phyloP scores from a whole-genome alignment of 2,888 invertebrate genomes.

The Ophion ellenae region DNA sequence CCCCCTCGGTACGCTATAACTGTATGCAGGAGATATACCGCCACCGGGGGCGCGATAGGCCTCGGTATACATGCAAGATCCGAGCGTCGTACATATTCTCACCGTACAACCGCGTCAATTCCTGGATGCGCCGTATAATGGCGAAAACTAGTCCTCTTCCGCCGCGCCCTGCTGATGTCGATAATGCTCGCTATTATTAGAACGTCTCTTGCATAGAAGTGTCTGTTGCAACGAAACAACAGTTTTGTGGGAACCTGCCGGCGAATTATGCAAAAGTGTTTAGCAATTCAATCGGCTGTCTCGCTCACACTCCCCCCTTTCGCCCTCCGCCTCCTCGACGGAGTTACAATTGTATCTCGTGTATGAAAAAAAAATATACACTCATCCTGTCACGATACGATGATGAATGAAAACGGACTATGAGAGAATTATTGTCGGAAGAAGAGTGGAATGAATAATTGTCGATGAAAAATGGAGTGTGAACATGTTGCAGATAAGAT shows the following conservation, averaged over 20 bases:
- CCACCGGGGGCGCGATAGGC: conserved; percentile 70
- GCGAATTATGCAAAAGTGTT: not conserved
- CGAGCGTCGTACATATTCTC: conserved; percentile 34
- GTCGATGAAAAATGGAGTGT: not conserved
- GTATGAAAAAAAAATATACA: too few species aligned
- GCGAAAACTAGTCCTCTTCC: conserved; percentile 31
- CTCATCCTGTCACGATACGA: not conserved
- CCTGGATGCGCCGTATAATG: conserved; percentile 54
- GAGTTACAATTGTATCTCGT: too few species aligned
- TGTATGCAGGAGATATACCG: conserved; percentile 79
- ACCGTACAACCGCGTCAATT: conserved; percentile 49
- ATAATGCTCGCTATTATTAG: conserved; percentile 38
- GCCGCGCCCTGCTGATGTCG: conserved; percentile 34
- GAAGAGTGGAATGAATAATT: not conserved
- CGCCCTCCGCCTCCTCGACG: too few species aligned
- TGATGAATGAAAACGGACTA: not conserved
- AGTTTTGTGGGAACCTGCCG: conserved; percentile 13
- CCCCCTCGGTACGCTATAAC: conserved; percentile 71
- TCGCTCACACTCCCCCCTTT: not conserved
- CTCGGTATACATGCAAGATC: conserved; percentile 68
- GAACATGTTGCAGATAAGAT: too few species aligned
- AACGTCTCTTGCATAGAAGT: conserved; percentile 1
- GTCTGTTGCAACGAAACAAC: conserved; percentile 28
- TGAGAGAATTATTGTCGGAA: not conserved
- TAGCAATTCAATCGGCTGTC: conserved; percentile 3